Evolutionary conservation across 1,140 invertebrate genomes (phyloP), one percentile per base, ranked within the genome.

Genomic region (Stratiolaelaps scimitus): DNA sequence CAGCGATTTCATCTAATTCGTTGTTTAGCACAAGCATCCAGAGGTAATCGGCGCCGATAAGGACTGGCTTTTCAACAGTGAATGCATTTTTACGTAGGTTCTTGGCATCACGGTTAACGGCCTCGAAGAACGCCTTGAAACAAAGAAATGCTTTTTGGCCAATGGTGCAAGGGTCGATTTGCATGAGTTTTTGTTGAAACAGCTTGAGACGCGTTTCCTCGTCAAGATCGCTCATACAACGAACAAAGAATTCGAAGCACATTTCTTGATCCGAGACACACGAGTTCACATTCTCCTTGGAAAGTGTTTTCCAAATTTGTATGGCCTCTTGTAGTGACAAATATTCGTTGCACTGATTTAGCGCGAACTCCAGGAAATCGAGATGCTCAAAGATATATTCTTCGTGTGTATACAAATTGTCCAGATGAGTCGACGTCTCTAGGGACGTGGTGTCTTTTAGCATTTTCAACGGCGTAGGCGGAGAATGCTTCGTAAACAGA

Each of bases 11-110:
- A 53, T 79, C 76, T 56, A 78, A 74, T 19, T 70, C 71, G 34
- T 75, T 76, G 65, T 78, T 76, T 5, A 80, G 72, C 68, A 79
- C 78, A 29, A 80, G 71, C 69, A 78, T 74, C 80, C 80, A 81
- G 26, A 81, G 73, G 68, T 76, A 80, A 47, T 80, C 79, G 64
- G 78, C 64, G 20, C 80, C 80, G 65, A 77, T 68, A 7, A 78
- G 72, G 10, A 80, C 79, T 43, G 73, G 66, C 65, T 77, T 78
- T 68, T 80, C 79, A n/a, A 80, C 76, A 67, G 45, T 67, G 43
- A 60, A 67, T 5, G 48, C 20, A 47, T 44, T 67, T 28, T 44
- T 71, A 66, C 75, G 75, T 64, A 80, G 66, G 66, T 75, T 74
- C 28, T 78, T 73, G 64, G 80, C 79, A 67, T 75, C 72, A 10